Base-by-base conservation (phyloP, 2,797 vertebrate genomes). In the Chelon auratus region DNA sequence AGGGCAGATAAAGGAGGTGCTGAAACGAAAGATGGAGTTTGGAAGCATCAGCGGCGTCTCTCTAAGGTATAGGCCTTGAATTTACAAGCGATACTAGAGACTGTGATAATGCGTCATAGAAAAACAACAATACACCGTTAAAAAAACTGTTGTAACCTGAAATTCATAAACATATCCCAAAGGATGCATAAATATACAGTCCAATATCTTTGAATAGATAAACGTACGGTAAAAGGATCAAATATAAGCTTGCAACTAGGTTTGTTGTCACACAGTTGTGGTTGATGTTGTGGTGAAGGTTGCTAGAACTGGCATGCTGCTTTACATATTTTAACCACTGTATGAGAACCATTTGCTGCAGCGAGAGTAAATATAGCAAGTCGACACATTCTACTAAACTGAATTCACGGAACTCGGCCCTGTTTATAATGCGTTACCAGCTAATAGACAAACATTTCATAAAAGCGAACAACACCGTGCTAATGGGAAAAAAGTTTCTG, bases 21-120 rank as follows among this genome's bases (percentile, higher is more conserved):
- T 99, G 62, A 99, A 99, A 86, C 95, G 97, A 79, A 98, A 97
- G 72, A 59, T 98, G 79, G 98, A 99, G 68, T 95, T 99, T 37
- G 93, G 86, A 37, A 91, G 84, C 1, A 92, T 99, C 80, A 91
- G 81, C 0, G 68, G 95, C 0, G 85, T 99, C 72, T 98, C 97
- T 0, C 94, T 99, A 77, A 99, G 98, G 98, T 99, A 70, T 22
- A 22, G 12, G 22, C 5, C 6, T 42, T 15, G 0, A 12, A 5
- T 53, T 42, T 12, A 6, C 1, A 26, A 4, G 24, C 24, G 24
- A 26, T 4, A 26, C 24, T 26, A 26, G 4, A 26, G 24, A 26
- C 24, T 26, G 24, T 22, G 22, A 22, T 22, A 22, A 22, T 22
- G 22, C 2, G 22, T 22, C 22, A 22, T 22, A 22, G 22, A 22